Evolutionary conservation across 2,113 vertebrate species (phyloP), one percentile per base, ranked within the genome.

Genomic region (Onychostruthus taczanowskii): DNA sequence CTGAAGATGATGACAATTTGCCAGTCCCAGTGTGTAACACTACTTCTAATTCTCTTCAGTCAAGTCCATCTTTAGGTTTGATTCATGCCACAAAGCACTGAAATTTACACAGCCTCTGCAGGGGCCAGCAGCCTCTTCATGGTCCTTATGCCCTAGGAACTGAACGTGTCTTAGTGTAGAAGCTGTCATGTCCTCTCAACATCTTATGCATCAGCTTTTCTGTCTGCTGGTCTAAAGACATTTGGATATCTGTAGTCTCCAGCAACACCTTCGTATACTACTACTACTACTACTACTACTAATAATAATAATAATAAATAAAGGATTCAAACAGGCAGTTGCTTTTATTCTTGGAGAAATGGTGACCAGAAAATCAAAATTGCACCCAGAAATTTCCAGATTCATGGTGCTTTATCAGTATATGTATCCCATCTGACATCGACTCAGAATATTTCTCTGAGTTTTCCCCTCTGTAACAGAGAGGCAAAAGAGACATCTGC

Each of bases 391-490:
- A 79, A 33, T 76, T 56, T 76, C 11, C n/a, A 12, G 46, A 52
- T 74, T 62, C 16, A 0, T 35, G 2, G 9, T 83, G 31, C 37
- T 64, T 49, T 75, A 8, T 78, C 63, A 11, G 52, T 61, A 46
- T 14, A 44, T 0, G 0, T 68, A 61, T 39, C 50, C 24, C 35
- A 46, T 43, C 58, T 58, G 39, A 70, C 13, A 21, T 0, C 1
- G 3, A 10, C 23, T 23, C 3, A 8, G 28, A 68, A 64, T 77
- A 49, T 37, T 86, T 81, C 56, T 59, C 35, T 52, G 49, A 31
- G 0, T 28, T 56, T 85, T 64, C 21, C 10, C 33, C 6, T 27
- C 58, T 85, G 35, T 59, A 59, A 61, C 5, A 39, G 14, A 15
- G 24, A 89, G 39, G 52, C 21, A 63, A 50, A 84, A 75, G 61